These are phyloP conservation scores for Tauraco hartlaubi DNA, from an alignment of 2,797 vertebrate genomes.

Conservation along the genomic window DNA sequence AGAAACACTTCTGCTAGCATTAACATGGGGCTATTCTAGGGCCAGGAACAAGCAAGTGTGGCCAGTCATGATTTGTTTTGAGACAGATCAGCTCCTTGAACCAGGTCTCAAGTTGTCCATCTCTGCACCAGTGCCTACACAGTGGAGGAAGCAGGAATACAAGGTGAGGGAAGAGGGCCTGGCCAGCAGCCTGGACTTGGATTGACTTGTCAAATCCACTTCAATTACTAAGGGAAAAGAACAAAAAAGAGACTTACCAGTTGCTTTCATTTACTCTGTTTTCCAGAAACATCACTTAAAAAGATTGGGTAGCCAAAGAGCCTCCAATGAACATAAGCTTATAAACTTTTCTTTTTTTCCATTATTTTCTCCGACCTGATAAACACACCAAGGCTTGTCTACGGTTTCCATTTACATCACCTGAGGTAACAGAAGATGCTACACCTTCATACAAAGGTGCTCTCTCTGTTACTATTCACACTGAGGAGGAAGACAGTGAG, in stretches of 20 bases:
- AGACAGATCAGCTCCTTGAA: neutral
- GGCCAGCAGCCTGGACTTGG: neutral
- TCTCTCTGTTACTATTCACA: neutral
- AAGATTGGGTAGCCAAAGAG: neutral
- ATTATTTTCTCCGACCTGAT: neutral
- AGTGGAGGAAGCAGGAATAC: neutral
- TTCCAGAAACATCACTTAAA: neutral
- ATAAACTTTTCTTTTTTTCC: neutral
- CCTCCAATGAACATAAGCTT: neutral
- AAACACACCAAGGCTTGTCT: neutral
- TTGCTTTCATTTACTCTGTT: neutral
- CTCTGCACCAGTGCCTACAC: neutral
- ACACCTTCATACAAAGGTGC: neutral
- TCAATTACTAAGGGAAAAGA: neutral
- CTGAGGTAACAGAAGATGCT: neutral
- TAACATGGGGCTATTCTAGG: neutral
- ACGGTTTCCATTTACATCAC: neutral
- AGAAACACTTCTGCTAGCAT: neutral
- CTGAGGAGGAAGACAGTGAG: neutral
- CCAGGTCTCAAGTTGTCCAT: neutral
- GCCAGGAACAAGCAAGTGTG: neutral
- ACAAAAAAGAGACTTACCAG: neutral
- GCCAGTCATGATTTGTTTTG: fast-evolving
- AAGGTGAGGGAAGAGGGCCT: neutral
- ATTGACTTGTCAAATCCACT: neutral